Evolutionary conservation across 2,113 vertebrate genomes (phyloP).

Genomic region (Scopus umbretta): DNA sequence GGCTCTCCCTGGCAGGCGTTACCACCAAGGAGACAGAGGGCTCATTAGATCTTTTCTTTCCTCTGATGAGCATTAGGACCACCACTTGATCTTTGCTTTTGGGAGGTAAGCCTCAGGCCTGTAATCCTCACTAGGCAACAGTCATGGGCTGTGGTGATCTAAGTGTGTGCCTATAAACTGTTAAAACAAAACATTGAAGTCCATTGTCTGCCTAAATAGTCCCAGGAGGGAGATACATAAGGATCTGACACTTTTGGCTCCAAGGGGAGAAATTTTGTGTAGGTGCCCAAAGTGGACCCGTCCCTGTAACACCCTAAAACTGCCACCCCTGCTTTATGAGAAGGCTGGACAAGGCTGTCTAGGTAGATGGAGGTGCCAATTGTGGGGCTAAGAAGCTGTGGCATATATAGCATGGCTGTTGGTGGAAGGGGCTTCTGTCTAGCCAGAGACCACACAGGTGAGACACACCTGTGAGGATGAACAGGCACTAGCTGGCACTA

Average conservation of each 20-base stretch:
- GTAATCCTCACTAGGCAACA: not conserved
- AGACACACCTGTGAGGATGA: too few species aligned
- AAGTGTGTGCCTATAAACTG: not conserved
- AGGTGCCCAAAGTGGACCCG: not conserved
- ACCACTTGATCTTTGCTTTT: not conserved
- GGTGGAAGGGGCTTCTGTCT: not conserved
- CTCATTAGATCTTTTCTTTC: not conserved
- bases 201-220: not conserved
- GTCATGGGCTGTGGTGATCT: not conserved
- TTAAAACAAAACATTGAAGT: not conserved
- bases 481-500: not conserved
- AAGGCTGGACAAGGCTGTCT: not conserved
- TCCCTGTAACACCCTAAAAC: not conserved
- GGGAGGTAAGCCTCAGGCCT: not conserved
- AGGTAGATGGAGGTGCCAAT: not conserved
- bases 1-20: not conserved
- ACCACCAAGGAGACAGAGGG: not conserved
- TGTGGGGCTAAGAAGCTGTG: not conserved
- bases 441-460: not conserved
- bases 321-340: not conserved
- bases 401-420: not conserved
- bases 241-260: not conserved
- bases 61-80: not conserved
- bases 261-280: not conserved
- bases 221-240: not conserved